phyloP scores from a whole-genome alignment of 2,113 vertebrate genomes.

The Accipiter cooperii region DNA sequence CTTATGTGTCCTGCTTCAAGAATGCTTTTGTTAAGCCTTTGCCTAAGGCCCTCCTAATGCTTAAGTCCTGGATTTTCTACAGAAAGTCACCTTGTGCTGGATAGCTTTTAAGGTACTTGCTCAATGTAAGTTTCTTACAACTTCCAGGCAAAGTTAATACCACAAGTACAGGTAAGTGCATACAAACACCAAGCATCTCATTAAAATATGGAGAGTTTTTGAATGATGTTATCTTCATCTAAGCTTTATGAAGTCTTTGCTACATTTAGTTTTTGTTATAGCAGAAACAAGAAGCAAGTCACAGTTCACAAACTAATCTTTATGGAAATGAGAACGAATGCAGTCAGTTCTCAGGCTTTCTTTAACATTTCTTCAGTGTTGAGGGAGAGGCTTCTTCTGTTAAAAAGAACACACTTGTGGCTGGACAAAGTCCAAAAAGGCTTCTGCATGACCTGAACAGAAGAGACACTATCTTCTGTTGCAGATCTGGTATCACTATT shows the following conservation, averaged over 20 bases:
- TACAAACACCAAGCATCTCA: not conserved
- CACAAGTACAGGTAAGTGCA: not conserved
- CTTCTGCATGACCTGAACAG: not conserved
- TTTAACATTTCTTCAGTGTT: not conserved
- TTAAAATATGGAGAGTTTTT: not conserved
- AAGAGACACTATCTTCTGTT: not conserved
- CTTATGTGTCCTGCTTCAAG: not conserved
- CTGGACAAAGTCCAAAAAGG: not conserved
- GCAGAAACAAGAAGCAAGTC: not conserved
- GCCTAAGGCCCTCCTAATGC: not conserved
- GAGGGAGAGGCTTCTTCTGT: not conserved
- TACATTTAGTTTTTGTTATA: not conserved
- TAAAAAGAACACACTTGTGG: not conserved
- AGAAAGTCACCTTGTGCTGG: not conserved
- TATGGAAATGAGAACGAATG: not conserved
- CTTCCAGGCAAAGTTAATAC: not conserved
- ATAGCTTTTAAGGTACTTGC: not conserved
- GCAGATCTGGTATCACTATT: not conserved
- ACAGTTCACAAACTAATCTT: not conserved
- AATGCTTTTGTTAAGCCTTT: not conserved
- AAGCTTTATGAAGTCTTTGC: not conserved
- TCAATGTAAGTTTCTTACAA: not conserved
- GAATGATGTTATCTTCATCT: not conserved
- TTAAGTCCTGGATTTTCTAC: not conserved
- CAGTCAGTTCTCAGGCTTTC: not conserved